Evolutionary conservation across 2,888 invertebrate genomes (phyloP).

Genomic region (Suillia variegata): DNA sequence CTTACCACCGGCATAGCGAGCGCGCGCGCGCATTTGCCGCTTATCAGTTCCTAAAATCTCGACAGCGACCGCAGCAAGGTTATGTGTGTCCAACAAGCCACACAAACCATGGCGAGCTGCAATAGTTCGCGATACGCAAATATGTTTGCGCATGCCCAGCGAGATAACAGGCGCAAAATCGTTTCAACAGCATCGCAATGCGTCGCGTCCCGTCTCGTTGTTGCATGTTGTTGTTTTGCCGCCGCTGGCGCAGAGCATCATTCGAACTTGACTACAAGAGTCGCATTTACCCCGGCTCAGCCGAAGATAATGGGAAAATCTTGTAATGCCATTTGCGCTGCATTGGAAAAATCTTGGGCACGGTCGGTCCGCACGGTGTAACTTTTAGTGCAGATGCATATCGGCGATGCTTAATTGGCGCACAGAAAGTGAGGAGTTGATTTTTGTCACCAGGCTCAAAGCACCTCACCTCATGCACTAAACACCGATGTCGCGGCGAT

Average conservation of each 20-base stretch:
- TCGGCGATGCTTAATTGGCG: neutral
- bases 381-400: neutral
- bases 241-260: no score
- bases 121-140: neutral
- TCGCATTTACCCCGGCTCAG: neutral
- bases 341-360: no score
- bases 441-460: neutral
- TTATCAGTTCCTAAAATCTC: slow-evolving; percentile 5
- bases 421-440: neutral
- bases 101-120: neutral
- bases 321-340: neutral
- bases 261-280: no score
- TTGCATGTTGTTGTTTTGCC: neutral
- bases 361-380: no score
- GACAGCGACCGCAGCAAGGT: slow-evolving; percentile 2
- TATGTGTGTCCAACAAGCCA: neutral
- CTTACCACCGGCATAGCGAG: neutral
- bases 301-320: slow-evolving; percentile 9
- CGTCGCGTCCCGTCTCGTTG: neutral
- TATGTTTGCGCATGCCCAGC: neutral
- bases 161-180: neutral
- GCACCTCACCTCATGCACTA: neutral
- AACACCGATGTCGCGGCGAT: no score
- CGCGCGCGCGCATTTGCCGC: neutral
- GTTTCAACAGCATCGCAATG: neutral